Percentiles rank a stretch among this genome's conserved stretches.
phyloP scores from a whole-genome alignment of 1,140 invertebrate genomes.

The Brachionus plicatilis region DNA sequence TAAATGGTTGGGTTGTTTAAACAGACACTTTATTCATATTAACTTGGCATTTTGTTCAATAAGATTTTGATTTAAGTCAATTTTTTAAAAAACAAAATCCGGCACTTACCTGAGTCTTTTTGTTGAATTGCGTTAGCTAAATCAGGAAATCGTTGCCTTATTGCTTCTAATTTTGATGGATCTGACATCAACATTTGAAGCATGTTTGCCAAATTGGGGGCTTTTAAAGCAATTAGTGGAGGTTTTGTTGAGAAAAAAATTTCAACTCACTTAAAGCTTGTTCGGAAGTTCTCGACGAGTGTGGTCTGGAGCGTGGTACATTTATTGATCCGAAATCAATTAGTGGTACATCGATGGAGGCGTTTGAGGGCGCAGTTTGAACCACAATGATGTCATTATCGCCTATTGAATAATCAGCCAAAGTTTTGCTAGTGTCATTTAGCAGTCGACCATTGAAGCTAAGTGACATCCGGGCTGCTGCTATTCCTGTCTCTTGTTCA shows the following conservation, averaged over 20 bases:
- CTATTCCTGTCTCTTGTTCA: constrained; percentile 23
- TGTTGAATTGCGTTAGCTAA: constrained; percentile 34
- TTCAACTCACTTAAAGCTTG: background rate
- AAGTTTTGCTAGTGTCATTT: background rate
- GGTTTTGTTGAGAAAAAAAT: background rate
- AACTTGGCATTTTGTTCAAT: background rate
- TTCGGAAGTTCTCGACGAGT: background rate
- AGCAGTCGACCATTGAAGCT: background rate
- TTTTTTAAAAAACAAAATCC: background rate
- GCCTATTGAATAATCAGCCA: background rate
- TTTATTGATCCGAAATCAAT: constrained; percentile 33
- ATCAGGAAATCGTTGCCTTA: constrained; percentile 20
- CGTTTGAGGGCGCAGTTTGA: background rate
- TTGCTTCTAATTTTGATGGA: background rate
- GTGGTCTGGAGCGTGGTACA: background rate
- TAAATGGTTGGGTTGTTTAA: background rate
- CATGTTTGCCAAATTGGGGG: constrained; percentile 20
- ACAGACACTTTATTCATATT: background rate
- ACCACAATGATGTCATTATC: constrained; percentile 39
- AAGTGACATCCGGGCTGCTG: background rate
- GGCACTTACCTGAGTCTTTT: constrained; percentile 11
- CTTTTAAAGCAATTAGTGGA: background rate
- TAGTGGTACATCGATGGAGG: background rate
- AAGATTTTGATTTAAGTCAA: background rate
- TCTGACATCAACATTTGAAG: constrained; percentile 28